Evolutionary conservation across 2,888 invertebrate genomes (phyloP).

Genomic region (Melipona beecheii): DNA sequence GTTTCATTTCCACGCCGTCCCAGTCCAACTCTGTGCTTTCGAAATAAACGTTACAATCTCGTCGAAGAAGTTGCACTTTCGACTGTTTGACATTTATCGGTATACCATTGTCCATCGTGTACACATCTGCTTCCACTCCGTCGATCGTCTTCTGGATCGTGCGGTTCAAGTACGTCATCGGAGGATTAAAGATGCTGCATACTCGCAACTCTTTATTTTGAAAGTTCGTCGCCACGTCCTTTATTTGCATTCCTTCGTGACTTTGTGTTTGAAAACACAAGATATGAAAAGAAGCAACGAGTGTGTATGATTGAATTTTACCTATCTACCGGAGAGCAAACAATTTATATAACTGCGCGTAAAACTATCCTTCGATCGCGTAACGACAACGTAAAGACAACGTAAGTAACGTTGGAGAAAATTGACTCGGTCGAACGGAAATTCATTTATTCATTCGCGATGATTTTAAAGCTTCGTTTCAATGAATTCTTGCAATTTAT

Average conservation of each 20-base stretch:
- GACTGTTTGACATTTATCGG: not conserved
- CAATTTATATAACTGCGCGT: no score
- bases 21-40: slow-evolving; percentile 68
- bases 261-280: slow-evolving; percentile 51
- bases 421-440: no score
- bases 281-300: fast-evolving
- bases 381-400: not conserved
- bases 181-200: slow-evolving; percentile 74
- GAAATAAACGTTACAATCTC: not conserved
- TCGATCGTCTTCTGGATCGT: slow-evolving; percentile 71
- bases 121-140: slow-evolving; percentile 70
- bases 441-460: no score
- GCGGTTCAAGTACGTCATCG: slow-evolving; percentile 72
- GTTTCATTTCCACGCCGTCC: slow-evolving; percentile 77
- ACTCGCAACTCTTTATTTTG: slow-evolving; percentile 72
- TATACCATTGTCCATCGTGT: slow-evolving; percentile 68
- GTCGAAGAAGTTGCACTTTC: no score
- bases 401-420: no score
- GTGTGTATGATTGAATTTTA: not conserved
- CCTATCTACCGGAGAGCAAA: not conserved
- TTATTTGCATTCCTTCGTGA: slow-evolving; percentile 59
- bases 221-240: slow-evolving; percentile 65
- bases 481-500: no score
- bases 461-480: not conserved
- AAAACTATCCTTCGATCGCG: not conserved